Base-by-base conservation (phyloP, 2,888 invertebrate species). In the Tridacna crocea region DNA sequence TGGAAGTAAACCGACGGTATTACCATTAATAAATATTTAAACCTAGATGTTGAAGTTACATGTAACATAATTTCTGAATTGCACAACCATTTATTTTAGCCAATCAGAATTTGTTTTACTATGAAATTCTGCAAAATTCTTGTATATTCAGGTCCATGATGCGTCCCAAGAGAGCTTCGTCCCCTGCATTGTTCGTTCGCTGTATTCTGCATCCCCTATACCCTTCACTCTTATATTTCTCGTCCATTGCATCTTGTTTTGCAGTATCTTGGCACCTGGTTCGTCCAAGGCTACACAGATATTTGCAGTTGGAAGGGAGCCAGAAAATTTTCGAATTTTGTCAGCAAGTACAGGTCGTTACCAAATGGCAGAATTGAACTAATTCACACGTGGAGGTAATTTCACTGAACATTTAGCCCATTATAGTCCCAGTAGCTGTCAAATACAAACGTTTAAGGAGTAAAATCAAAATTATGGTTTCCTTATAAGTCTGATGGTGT, bases 231-330 rank as follows among this genome's bases (percentile, higher is more conserved):
- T 19, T 19, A 10, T 19, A 55, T n/a, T 55, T 10, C 4, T 55
- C 19, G 17, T 3, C 19, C 17, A 55, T 55, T 17, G 10, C n/a
- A 55, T 55, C 19, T 55, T n/a, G 17, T 55, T 51, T 55, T 63
- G 24, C 63, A 63, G 63, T 63, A 63, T 63, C 27, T 63, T 13
- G 63, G 63, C 12, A 27, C 24, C 19, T 63, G 63, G 63, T 63
- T 27, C 27, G 26, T 63, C 13, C 63, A 63, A 19, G 63, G 63
- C 11, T 15, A 10, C 63, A 27, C 63, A 10, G 27, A 22, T 15
- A 26, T 63, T 15, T 63, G 63, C 27, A 63, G 63, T 12, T 63
- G 63, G 63, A 26, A 15, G 12, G 63, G 26, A 26, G 24, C 63
- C 1, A 26, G 24, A 0, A 63, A 63, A 27, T 63, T 63, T 63